Base-by-base conservation (phyloP, 2,797 vertebrate genomes). In the Enteromius unitaeniatus region DNA sequence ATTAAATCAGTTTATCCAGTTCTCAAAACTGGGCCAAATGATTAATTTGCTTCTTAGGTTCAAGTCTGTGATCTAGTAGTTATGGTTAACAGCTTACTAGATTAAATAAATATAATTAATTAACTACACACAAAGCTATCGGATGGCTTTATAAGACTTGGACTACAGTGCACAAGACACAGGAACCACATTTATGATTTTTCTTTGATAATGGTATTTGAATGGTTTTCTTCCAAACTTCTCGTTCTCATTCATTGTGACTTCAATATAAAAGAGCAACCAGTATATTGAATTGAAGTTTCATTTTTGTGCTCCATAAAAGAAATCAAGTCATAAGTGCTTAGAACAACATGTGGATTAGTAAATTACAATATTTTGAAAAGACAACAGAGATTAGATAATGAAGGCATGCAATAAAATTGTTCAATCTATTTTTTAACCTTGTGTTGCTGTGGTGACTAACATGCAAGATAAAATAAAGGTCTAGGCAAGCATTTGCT, bases 401-500 rank as follows among this genome's bases (percentile, higher is more conserved):
- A 55, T 19, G 4, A 60, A 26, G 55, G 37, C 15, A 31, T 72
- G 7, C 13, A 34, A 58, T 60, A 73, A 34, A 81, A 62, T 28
- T 47, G 21, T 13, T 62, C 74, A 79, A 87, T 85, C 78, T 91
- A 85, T 74, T 78, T 79, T 72, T 82, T 81, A 78, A 76, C 79
- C 81, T 85, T 49, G 79, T 81, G 13, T 78, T 83, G 64, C 82
- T 73, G 40, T 83, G 65, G 85, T 81, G 82, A 86, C 82, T 13
- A 62, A 82, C 51, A 31, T 78, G 34, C 73, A 86, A 77, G 74
- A 83, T 67, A 74, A 69, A 91, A 86, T 78, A 72, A 85, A 49
- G 84, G 85, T 81, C 45, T 31, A 84, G 86, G 82, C 84, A 89
- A 92, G 92, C 89, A 82, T 84, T 88, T 83, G 80, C 84, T 92